These are phyloP conservation scores for Eupleurogrammus muticus DNA, from an alignment of 2,797 vertebrate genomes.

Conservation along the genomic window DNA sequence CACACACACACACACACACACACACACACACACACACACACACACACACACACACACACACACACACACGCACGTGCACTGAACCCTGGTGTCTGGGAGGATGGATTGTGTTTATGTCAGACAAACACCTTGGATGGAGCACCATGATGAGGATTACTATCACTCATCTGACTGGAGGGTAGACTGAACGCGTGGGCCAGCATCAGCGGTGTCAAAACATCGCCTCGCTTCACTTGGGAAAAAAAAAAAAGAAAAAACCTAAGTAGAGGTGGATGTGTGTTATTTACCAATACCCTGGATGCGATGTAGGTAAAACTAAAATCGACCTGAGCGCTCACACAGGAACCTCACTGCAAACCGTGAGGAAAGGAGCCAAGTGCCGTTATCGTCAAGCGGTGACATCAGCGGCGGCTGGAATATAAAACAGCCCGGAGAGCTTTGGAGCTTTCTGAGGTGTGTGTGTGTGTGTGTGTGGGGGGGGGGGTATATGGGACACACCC, in stretches of 20 bases:
- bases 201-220: conserved; percentile 37
- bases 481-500: conserved; percentile 5
- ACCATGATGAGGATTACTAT: conserved; percentile 49
- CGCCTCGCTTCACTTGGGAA: conserved; percentile 2
- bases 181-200: not conserved
- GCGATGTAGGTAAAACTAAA: conserved; percentile 39
- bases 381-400: conserved; percentile 48
- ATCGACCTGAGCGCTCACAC: conserved; percentile 30
- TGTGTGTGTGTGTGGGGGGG: no score
- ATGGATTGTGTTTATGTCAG: conserved; percentile 47
- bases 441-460: conserved; percentile 14
- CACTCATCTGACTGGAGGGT: conserved; percentile 37
- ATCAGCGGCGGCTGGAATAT: conserved; percentile 35
- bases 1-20: conserved; percentile 25
- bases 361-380: conserved; percentile 36
- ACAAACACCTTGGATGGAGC: conserved; percentile 35
- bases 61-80: conserved; percentile 27
- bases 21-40: conserved; percentile 17
- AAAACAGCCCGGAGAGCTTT: conserved; percentile 34
- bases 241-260: conserved; percentile 10
- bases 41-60: conserved; percentile 12
- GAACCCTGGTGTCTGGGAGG: conserved; percentile 34
- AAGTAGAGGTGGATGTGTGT: conserved; percentile 22
- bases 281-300: conserved; percentile 36
- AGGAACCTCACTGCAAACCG: conserved; percentile 28